Evolutionary conservation across 92 coral and sea anemone species (phyloP).

Genomic region (Umimayanthus chanpuru): DNA sequence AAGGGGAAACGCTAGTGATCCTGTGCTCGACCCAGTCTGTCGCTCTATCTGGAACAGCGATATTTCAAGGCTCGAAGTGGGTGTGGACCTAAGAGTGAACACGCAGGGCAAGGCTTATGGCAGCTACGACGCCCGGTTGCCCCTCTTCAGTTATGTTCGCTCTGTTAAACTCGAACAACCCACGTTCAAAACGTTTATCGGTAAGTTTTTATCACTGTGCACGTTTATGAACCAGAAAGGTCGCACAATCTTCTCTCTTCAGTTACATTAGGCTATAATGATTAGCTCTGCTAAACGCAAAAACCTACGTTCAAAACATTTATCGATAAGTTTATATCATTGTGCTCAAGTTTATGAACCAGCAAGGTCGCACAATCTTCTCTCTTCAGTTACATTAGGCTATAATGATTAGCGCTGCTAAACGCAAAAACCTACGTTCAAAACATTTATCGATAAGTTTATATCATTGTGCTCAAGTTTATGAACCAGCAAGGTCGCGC

Average conservation of each 20-base stretch:
- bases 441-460: conserved; percentile 53
- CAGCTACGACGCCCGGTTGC: conserved; percentile 36
- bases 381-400: not conserved
- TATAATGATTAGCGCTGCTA: conserved; percentile 10
- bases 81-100: conserved; percentile 43
- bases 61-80: conserved; percentile 42
- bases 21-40: conserved; percentile 54
- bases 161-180: conserved; percentile 45
- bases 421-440: conserved; percentile 52
- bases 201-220: conserved; percentile 13
- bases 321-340: conserved; percentile 38
- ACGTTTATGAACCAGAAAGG: too few relatives aligned
- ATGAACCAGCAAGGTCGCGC: not conserved
- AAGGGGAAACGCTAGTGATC: conserved; percentile 6
- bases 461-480: not conserved
- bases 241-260: conserved; percentile 39
- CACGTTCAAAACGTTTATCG: conserved; percentile 58
- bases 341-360: not conserved
- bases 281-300: conserved; percentile 35
- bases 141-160: conserved; percentile 52
- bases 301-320: conserved; percentile 56
- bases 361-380: not conserved
- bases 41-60: conserved; percentile 62
- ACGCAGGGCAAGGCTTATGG: conserved; percentile 39
- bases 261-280: conserved; percentile 15